Percentiles rank a stretch among this genome's conserved stretches.
These are phyloP conservation scores for Palythoa grandis DNA, from an alignment of 92 coral and sea anemone species.

Conservation along the genomic window DNA sequence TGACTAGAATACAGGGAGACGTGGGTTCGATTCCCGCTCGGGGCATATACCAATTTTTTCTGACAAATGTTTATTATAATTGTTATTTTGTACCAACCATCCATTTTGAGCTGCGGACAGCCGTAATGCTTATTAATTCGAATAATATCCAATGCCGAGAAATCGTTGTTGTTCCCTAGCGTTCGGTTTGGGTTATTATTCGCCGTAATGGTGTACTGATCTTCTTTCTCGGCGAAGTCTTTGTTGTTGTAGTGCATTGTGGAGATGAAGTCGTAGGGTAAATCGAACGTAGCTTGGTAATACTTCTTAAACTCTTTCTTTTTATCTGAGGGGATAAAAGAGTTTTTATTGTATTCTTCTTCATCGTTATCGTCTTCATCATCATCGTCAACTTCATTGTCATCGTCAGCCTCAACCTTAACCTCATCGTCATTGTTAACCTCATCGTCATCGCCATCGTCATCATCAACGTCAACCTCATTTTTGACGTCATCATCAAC, in stretches of 20 bases:
- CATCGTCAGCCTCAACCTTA: no score
- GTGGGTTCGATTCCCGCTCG: no score
- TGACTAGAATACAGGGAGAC: no score
- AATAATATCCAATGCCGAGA: slow-evolving; percentile 66
- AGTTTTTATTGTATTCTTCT: background rate
- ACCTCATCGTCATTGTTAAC: no score
- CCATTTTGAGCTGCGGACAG: slow-evolving; percentile 51
- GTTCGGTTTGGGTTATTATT: slow-evolving; percentile 50
- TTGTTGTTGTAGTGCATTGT: slow-evolving; percentile 66
- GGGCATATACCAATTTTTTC: no score
- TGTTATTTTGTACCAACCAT: slow-evolving; percentile 21
- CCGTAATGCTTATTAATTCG: slow-evolving; percentile 56
- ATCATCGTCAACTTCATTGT: no score
- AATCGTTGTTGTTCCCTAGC: slow-evolving; percentile 51
- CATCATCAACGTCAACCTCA: no score
- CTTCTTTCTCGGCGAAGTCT: slow-evolving; percentile 47
- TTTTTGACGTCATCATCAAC: no score
- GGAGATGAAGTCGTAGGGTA: slow-evolving; percentile 69
- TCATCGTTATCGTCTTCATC: no score
- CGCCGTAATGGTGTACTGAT: slow-evolving; percentile 43
- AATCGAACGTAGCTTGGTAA: slow-evolving; percentile 44
- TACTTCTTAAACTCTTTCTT: slow-evolving; percentile 46
- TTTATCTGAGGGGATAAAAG: slow-evolving; percentile 24
- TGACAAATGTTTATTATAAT: no score
- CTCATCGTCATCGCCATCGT: no score